Percentiles rank a stretch among this genome's conserved stretches.
phyloP scores from a whole-genome alignment of 2,797 vertebrate genomes.

The Lophotriccus pileatus region DNA sequence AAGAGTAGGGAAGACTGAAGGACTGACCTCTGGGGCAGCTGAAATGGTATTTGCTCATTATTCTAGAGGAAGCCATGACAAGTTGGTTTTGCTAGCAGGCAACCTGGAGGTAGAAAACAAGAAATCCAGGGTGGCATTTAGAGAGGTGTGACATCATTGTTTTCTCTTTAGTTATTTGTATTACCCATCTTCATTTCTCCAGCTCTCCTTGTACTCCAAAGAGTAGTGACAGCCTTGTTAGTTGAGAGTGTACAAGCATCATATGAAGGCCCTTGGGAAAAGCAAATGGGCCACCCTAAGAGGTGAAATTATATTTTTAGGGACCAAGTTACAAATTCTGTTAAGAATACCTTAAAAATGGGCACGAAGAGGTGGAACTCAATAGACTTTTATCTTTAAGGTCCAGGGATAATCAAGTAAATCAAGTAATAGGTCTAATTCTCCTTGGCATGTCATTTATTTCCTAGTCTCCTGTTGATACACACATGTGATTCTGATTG shows the following conservation, averaged over 20 bases:
- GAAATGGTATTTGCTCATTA: not conserved
- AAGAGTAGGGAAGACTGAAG: not conserved
- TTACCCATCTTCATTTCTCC: not conserved
- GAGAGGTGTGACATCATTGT: not conserved
- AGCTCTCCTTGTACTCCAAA: slow-evolving; percentile 9
- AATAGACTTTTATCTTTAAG: slow-evolving; percentile 12
- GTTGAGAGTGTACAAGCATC: not conserved
- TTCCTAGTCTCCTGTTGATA: not conserved
- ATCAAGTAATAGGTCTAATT: not conserved
- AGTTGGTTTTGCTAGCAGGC: not conserved
- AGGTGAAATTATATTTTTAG: not conserved
- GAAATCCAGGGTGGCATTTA: not conserved
- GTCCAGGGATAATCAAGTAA: slow-evolving; percentile 31
- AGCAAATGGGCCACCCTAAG: not conserved
- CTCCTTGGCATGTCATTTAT: not conserved
- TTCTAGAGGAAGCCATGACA: not conserved
- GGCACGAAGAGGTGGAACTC: not conserved
- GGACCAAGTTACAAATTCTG: not conserved
- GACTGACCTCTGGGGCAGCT: not conserved
- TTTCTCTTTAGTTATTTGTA: not conserved
- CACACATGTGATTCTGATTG: not conserved
- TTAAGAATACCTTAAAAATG: not conserved
- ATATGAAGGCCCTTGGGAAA: not conserved
- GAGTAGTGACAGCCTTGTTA: not conserved
- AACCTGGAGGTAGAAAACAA: not conserved